Percentiles rank a stretch among this genome's conserved stretches.
phyloP scores from a whole-genome alignment of 2,888 invertebrate genomes.

The Sphaerophoria rueppellii region DNA sequence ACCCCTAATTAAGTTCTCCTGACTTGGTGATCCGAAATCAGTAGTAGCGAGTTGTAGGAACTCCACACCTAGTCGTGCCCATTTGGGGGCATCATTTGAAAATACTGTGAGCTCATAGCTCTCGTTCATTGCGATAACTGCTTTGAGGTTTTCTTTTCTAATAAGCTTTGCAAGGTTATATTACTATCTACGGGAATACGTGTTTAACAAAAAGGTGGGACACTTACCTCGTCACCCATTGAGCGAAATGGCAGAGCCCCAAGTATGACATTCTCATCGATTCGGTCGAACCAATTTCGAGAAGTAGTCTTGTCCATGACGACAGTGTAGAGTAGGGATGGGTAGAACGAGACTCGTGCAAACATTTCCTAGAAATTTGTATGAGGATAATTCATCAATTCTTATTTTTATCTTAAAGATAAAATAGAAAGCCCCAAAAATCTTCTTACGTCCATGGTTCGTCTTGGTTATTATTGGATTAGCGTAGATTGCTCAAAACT shows the following conservation, averaged over 20 bases:
- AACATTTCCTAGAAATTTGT: slow-evolving; percentile 88
- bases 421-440: too few species aligned
- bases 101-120: slow-evolving; percentile 94
- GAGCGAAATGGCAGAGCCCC: slow-evolving; percentile 97
- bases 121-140: slow-evolving; percentile 99
- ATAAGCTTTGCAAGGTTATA: slow-evolving; percentile 84
- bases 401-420: neutral
- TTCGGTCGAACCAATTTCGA: slow-evolving; percentile 96
- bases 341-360: slow-evolving; percentile 95
- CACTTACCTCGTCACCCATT: slow-evolving; percentile 90
- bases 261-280: slow-evolving; percentile 96
- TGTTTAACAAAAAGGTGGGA: neutral
- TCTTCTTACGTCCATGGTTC: too few species aligned
- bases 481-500: too few species aligned
- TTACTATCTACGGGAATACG: neutral
- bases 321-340: slow-evolving; percentile 96
- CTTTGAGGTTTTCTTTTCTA: slow-evolving; percentile 94
- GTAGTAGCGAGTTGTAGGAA: slow-evolving; percentile 95
- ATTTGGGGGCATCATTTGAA: slow-evolving; percentile 92
- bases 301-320: slow-evolving; percentile 93
- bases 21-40: slow-evolving; percentile 95
- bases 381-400: neutral
- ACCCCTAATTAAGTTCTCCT: slow-evolving; percentile 90
- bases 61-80: slow-evolving; percentile 90
- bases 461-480: too few species aligned